These are phyloP conservation scores for Diabrotica virgifera DNA, from an alignment of 1,140 invertebrate genomes.

Conservation along the genomic window DNA sequence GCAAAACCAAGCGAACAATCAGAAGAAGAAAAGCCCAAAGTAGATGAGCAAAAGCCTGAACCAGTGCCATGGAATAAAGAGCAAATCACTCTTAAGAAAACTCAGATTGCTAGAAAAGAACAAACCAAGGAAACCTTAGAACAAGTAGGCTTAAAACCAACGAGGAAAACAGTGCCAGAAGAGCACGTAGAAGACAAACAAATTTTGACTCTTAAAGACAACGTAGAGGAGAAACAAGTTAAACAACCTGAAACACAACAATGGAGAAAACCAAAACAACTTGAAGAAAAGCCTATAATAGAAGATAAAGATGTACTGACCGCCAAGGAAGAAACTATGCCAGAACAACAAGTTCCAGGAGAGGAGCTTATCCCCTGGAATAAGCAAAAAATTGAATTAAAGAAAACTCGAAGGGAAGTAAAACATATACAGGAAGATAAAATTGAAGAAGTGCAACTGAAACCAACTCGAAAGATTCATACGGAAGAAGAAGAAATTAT, in stretches of 20 bases:
- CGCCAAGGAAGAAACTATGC: neutral
- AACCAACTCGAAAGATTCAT: conserved; percentile 38
- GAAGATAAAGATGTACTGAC: conserved; percentile 22
- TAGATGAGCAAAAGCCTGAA: conserved; percentile 29
- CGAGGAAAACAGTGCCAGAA: conserved; percentile 30
- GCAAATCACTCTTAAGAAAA: conserved; percentile 10
- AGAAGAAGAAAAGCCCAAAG: conserved; percentile 20
- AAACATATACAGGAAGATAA: conserved; percentile 41
- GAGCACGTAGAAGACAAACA: neutral
- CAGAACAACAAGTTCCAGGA: conserved; percentile 33
- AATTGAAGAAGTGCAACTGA: conserved; percentile 49
- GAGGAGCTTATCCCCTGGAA: conserved; percentile 31
- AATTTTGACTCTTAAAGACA: conserved; percentile 1
- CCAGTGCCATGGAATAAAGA: conserved; percentile 16
- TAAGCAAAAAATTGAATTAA: conserved; percentile 18
- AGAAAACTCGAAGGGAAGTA: conserved; percentile 28
- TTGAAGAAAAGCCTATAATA: conserved; percentile 40
- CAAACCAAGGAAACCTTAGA: conserved; percentile 43
- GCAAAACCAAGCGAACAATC: conserved; percentile 25
- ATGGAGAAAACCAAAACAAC: too few species aligned
- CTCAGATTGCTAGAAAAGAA: conserved; percentile 34
- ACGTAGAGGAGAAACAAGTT: conserved; percentile 6
- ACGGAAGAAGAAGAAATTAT: neutral
- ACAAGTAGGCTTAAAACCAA: conserved; percentile 35
- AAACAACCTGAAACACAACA: too few species aligned